These are phyloP conservation scores for Dinoponera quadriceps DNA, from an alignment of 1,140 invertebrate species.

Conservation along the genomic window DNA sequence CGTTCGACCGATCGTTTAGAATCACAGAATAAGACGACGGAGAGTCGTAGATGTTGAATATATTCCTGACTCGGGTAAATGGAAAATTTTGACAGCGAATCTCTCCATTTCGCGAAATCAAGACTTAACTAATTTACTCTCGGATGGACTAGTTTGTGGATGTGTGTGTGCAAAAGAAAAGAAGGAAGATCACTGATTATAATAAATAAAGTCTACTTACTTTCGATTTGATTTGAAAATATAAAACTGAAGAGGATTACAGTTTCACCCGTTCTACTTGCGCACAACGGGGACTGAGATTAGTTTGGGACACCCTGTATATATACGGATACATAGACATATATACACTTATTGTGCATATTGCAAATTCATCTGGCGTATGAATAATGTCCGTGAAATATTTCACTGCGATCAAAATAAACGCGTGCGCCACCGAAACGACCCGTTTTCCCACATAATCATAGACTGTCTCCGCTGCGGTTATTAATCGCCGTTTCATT, in stretches of 20 bases:
- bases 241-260: too few species aligned
- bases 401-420: conserved; percentile 57
- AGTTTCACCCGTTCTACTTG: too few species aligned
- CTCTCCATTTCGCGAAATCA: neutral
- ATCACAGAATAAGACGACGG: neutral
- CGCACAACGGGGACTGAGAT: too few species aligned
- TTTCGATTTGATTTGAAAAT: too few species aligned
- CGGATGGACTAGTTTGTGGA: too few species aligned
- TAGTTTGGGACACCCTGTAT: too few species aligned
- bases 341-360: neutral
- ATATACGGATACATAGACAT: too few species aligned
- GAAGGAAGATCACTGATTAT: too few species aligned
- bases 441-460: conserved; percentile 56
- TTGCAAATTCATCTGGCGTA: conserved; percentile 21
- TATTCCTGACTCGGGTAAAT: conserved; percentile 22
- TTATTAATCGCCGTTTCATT: conserved; percentile 66
- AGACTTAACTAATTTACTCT: too few species aligned
- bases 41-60: conserved; percentile 16
- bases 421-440: conserved; percentile 4
- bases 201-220: too few species aligned
- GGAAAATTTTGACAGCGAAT: conserved; percentile 29
- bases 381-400: conserved; percentile 40
- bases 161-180: too few species aligned
- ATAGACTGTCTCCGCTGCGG: conserved; percentile 48
- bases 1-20: conserved; percentile 43